These are phyloP conservation scores for Chloropsis cyanopogon DNA, from an alignment of 2,113 vertebrate species.

Conservation along the genomic window DNA sequence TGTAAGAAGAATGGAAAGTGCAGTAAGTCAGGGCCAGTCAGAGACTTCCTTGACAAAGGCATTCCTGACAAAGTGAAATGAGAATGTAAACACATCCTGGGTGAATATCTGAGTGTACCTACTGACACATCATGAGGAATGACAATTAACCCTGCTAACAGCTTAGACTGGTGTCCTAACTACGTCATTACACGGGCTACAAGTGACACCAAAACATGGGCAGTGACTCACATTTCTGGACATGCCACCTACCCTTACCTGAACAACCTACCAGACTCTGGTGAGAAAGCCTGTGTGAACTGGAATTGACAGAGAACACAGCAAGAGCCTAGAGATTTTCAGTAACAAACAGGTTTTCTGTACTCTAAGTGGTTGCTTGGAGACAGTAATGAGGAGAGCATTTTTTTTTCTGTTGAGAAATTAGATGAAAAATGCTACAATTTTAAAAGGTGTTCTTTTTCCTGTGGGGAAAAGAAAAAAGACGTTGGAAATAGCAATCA, in stretches of 20 bases:
- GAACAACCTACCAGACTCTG: not conserved
- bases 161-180: not conserved
- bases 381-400: not conserved
- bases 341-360: not conserved
- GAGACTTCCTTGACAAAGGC: not conserved
- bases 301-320: not conserved
- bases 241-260: not conserved
- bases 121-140: not conserved
- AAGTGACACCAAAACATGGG: not conserved
- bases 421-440: not conserved
- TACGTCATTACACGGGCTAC: not conserved
- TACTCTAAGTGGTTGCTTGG: not conserved
- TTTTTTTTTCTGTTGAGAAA: not conserved
- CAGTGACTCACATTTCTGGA: not conserved
- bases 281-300: not conserved
- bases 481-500: not conserved
- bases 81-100: not conserved
- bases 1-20: not conserved
- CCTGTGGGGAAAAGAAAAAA: not conserved
- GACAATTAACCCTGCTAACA: not conserved
- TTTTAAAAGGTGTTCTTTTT: not conserved
- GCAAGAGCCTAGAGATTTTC: not conserved
- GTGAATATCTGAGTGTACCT: not conserved
- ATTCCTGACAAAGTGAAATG: not conserved
- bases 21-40: not conserved